Evolutionary conservation across 2,797 vertebrate species (phyloP), one percentile per base, ranked within the genome.

Genomic region (Notolabrus celidotus): DNA sequence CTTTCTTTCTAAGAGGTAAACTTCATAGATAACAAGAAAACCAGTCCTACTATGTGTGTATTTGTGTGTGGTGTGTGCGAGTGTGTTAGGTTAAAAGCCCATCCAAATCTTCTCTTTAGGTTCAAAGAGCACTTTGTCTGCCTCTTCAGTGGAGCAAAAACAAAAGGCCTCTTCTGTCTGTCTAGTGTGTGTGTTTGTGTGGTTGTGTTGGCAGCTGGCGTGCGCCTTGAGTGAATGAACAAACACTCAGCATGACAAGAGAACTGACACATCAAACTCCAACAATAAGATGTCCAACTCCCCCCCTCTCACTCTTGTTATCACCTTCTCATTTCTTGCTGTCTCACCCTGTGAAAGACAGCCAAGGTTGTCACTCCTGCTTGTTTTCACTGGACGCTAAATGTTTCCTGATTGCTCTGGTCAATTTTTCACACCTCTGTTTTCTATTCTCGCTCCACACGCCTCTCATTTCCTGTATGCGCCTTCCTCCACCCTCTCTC

Each of bases 211-310:
- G 0, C 49, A 63, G 66, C 50, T 23, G 54, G 12, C 17, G 23
- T 64, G 59, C 25, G 42, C 68, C 17, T 27, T 67, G 77, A 84
- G 66, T 64, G 85, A 78, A 71, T 29, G 81, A 80, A 86, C 83
- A 88, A 79, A 90, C 86, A 84, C 74, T 80, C 65, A 57, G 71
- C 43, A 14, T 74, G 85, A 88, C 84, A 86, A 72, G 72, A 83
- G 55, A 70, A 81, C 78, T 43, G 71, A 75, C 81, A 83, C 74
- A 85, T 89, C 75, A 86, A 84, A 80, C 73, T 66, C 54, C 25
- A 64, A 66, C 74, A 70, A 52, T 57, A 57, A 75, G 29, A 84
- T 58, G 69, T 74, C 79, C 68, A 49, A 41, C 42, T 42, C 58
- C 34, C 46, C 45, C 65, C 61, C 43, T 7, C 65, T 61, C 25